Base-by-base conservation (phyloP, 2,888 invertebrate genomes). In the Watsonalla cultraria region DNA sequence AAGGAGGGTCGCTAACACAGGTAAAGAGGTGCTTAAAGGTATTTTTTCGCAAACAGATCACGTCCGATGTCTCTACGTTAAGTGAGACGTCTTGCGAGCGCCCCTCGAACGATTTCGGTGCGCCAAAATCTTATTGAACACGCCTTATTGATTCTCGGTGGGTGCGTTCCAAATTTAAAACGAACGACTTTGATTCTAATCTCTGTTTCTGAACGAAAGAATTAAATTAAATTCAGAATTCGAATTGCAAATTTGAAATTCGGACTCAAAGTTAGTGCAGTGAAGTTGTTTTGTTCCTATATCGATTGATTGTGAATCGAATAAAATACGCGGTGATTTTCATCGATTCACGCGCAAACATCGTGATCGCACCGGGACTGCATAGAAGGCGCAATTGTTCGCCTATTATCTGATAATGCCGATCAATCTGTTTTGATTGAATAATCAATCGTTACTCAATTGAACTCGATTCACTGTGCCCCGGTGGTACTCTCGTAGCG, bases 381-480 rank as follows among this genome's bases (percentile, higher is more conserved):
- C 64, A 63, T 65, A 61, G 59, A 54, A 58, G 56, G 45, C 54
- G 63, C 74, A 75, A 77, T 78, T 81, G 81, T 71, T 59, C 74
- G 74, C 71, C 80, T 76, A 81, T 88, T 87, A 87, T 82, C 84
- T 78, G 87, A 87, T 90, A 89, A 89, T 82, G 77, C 84, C 82
- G 86, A 90, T 90, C 88, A 89, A 90, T 89, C 88, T 82, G 82
- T 74, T 76, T 79, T 86, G 87, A 90, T 89, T 89, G 90, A 85
- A 87, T 85, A 86, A 86, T 86, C 90, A 85, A 89, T 90, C 86
- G 89, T 90, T 84, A 86, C 77, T 76, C 88, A 90, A 90, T 90
- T 90, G 90, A 84, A 79, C 76, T 80, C 82, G 81, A 87, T 86
- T 85, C 74, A 77, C 15, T 37, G 37, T 39, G 37, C 49, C 37